Conservation (phyloP, 2,888 invertebrate genomes). For the Euzophera pinguis region DNA sequence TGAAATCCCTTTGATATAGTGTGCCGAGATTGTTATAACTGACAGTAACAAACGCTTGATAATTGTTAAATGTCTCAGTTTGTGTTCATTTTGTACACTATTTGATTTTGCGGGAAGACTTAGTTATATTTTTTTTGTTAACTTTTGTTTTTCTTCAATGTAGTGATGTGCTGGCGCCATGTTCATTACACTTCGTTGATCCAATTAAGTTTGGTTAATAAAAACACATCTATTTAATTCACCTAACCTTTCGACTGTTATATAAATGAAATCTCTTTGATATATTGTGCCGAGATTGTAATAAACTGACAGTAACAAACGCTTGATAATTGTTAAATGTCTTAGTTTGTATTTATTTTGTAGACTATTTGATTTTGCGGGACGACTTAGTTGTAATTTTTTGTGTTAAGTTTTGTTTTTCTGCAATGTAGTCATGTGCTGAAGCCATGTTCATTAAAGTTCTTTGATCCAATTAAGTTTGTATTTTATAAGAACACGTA, state of each 20-base stretch:
- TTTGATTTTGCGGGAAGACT: not conserved
- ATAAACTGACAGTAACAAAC: slow-evolving; percentile 13
- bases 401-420: not conserved
- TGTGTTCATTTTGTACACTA: slow-evolving; percentile 1
- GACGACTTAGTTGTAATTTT: not conserved
- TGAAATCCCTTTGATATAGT: slow-evolving; percentile 7
- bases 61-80: slow-evolving; percentile 10
- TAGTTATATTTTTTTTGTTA: not conserved
- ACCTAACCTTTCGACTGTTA: too few species aligned
- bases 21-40: slow-evolving; percentile 1
- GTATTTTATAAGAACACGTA: too few species aligned
- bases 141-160: not conserved
- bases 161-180: not conserved
- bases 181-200: not conserved
- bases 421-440: not conserved
- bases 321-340: slow-evolving; percentile 14
- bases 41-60: slow-evolving; percentile 16
- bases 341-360: not conserved
- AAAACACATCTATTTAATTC: too few species aligned
- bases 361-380: slow-evolving; percentile 3
- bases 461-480: too few species aligned
- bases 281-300: slow-evolving; percentile 1
- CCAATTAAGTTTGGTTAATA: not conserved
- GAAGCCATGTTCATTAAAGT: not conserved
- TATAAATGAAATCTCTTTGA: slow-evolving; percentile 6